phyloP scores from a whole-genome alignment of 2,113 vertebrate species.

The Mus spicilegus region DNA sequence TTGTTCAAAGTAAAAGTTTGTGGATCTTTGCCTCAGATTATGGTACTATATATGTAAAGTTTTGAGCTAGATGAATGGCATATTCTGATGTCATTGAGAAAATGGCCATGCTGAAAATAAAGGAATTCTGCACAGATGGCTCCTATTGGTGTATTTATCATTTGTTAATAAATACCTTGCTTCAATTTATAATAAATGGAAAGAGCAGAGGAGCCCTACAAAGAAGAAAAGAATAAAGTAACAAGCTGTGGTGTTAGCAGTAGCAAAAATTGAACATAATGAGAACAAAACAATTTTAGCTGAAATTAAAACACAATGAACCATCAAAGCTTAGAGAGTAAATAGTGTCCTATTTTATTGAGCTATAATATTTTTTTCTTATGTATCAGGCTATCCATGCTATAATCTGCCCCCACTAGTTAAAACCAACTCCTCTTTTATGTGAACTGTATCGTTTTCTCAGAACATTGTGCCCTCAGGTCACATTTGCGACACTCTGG shows the following conservation, averaged over 20 bases:
- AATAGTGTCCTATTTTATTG: slow-evolving; percentile 31
- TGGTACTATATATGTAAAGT: neutral
- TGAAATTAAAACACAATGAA: slow-evolving; percentile 48
- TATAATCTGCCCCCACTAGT: slow-evolving; percentile 53
- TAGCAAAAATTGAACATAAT: neutral
- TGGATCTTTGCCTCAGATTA: slow-evolving; percentile 25
- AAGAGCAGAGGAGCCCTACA: neutral
- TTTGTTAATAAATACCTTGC: slow-evolving; percentile 35
- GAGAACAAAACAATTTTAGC: neutral
- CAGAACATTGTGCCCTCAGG: slow-evolving; percentile 83
- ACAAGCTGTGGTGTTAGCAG: neutral
- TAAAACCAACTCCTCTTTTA: slow-evolving; percentile 79
- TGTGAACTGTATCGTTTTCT: slow-evolving; percentile 78
- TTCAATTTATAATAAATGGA: neutral
- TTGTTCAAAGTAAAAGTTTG: neutral
- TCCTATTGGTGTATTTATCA: slow-evolving; percentile 29
- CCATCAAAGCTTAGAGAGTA: neutral
- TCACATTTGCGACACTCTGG: slow-evolving; percentile 83
- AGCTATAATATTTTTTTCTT: slow-evolving; percentile 72
- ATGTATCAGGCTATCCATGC: slow-evolving; percentile 69
- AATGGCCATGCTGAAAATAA: neutral
- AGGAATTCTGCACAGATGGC: neutral
- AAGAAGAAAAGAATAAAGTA: neutral
- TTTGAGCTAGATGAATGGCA: neutral
- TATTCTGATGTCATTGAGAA: neutral